Conservation (phyloP, 2,797 vertebrate genomes). For the Karalla daura region DNA sequence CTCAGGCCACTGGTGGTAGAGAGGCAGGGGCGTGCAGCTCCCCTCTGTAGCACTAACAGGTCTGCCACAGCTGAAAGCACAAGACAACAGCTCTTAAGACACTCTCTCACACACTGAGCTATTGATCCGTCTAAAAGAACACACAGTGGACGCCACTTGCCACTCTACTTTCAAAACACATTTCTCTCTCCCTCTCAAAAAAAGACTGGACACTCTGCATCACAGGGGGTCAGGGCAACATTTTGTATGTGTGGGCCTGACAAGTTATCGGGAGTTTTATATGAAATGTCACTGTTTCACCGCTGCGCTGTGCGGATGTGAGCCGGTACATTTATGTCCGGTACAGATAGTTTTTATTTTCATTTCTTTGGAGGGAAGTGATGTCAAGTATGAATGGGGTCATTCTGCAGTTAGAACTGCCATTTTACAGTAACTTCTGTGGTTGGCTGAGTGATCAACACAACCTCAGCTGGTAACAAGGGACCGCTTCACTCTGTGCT, state of each 20-base stretch:
- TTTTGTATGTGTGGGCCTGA: conserved; percentile 57
- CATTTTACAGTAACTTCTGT: conserved; percentile 59
- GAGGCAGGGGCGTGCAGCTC: conserved; percentile 82
- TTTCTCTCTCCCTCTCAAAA: conserved; percentile 70
- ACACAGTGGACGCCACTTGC: conserved; percentile 85
- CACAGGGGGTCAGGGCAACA: conserved; percentile 59
- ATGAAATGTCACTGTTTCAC: conserved; percentile 52
- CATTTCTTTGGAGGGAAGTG: conserved; percentile 20
- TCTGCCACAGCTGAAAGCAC: conserved; percentile 89
- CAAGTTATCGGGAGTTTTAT: conserved; percentile 34
- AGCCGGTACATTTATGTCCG: conserved; percentile 24
- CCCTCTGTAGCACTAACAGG: conserved; percentile 90
- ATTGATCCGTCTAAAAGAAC: conserved; percentile 92
- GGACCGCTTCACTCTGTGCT: conserved; percentile 58
- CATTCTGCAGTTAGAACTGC: conserved; percentile 56
- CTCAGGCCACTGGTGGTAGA: conserved; percentile 84
- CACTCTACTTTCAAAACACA: conserved; percentile 86
- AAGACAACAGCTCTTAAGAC: conserved; percentile 93
- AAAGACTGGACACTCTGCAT: conserved; percentile 67
- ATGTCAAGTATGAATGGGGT: conserved; percentile 47
- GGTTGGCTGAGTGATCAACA: conserved; percentile 68
- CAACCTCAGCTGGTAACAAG: conserved; percentile 67
- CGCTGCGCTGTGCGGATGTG: conserved; percentile 28
- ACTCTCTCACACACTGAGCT: conserved; percentile 91
- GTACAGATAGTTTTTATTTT: conserved; percentile 24